These are phyloP conservation scores for Cynopterus brachyotis DNA, from an alignment of 2,113 vertebrate genomes.

Conservation along the genomic window DNA sequence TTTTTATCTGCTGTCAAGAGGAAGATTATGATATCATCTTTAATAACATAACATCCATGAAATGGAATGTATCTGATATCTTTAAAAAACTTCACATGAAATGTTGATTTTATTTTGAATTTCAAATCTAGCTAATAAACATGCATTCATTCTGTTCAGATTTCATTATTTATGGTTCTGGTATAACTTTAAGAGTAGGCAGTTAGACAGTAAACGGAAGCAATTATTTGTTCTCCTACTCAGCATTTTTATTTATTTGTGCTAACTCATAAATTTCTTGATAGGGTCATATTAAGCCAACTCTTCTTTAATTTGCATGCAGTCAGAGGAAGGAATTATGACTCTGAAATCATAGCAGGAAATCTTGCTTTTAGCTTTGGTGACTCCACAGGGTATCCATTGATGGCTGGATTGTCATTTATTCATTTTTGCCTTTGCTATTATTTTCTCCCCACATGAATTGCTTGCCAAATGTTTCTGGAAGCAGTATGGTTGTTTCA, in stretches of 20 bases:
- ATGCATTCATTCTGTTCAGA: background rate
- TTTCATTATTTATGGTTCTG: slow-evolving; percentile 39
- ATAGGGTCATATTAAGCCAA: background rate
- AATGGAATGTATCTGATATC: background rate
- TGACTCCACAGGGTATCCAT: background rate
- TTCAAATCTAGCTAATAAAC: background rate
- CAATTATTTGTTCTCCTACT: slow-evolving; percentile 42
- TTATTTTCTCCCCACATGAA: slow-evolving; percentile 43
- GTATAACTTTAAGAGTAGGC: slow-evolving; percentile 8
- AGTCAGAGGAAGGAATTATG: background rate
- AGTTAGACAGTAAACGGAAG: slow-evolving; percentile 43
- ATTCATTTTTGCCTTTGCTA: slow-evolving; percentile 48
- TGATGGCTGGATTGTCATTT: background rate
- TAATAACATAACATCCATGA: background rate
- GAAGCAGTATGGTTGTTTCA: slow-evolving; percentile 28
- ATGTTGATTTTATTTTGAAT: slow-evolving; percentile 7
- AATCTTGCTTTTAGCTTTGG: background rate
- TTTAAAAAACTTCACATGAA: background rate
- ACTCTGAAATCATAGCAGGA: background rate
- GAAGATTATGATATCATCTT: background rate
- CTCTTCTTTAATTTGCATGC: slow-evolving; percentile 35
- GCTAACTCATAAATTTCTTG: slow-evolving; percentile 34
- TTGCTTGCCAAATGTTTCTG: slow-evolving; percentile 54
- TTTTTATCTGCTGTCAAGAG: background rate
- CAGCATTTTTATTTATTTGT: slow-evolving; percentile 58